Percentiles rank a stretch among this genome's conserved stretches.
These are phyloP conservation scores for Erythrolamprus reginae DNA, from an alignment of 2,113 vertebrate species.

Conservation along the genomic window DNA sequence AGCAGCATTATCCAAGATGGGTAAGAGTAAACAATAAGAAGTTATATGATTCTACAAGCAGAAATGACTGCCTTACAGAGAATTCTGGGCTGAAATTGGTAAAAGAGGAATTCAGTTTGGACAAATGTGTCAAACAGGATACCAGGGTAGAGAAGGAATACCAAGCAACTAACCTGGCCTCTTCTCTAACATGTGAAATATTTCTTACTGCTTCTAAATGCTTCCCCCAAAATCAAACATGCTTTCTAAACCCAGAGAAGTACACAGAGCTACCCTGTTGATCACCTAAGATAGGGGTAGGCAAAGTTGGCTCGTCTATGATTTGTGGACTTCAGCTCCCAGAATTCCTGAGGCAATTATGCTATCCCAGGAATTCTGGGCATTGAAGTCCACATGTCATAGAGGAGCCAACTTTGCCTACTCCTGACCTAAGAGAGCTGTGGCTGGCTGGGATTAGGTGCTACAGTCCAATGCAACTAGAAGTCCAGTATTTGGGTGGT, in stretches of 20 bases:
- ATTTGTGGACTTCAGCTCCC: too few relatives aligned
- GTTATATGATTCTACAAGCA: background rate
- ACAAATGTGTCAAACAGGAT: background rate
- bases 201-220: background rate
- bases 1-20: background rate
- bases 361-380: too few relatives aligned
- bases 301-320: too few relatives aligned
- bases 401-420: too few relatives aligned
- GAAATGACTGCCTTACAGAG: background rate
- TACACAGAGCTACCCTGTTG: background rate
- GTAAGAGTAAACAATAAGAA: background rate
- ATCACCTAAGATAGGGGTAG: background rate
- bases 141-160: background rate
- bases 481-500: background rate
- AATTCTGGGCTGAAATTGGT: background rate
- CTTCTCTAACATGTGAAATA: background rate
- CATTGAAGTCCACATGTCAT: too few relatives aligned
- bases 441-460: background rate
- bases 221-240: background rate
- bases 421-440: background rate
- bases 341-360: too few relatives aligned
- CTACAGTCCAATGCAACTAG: background rate
- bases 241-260: background rate
- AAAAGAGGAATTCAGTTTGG: background rate
- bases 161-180: background rate